These are phyloP conservation scores for Diceros bicornis DNA, from an alignment of 2,797 vertebrate species.

Conservation along the genomic window DNA sequence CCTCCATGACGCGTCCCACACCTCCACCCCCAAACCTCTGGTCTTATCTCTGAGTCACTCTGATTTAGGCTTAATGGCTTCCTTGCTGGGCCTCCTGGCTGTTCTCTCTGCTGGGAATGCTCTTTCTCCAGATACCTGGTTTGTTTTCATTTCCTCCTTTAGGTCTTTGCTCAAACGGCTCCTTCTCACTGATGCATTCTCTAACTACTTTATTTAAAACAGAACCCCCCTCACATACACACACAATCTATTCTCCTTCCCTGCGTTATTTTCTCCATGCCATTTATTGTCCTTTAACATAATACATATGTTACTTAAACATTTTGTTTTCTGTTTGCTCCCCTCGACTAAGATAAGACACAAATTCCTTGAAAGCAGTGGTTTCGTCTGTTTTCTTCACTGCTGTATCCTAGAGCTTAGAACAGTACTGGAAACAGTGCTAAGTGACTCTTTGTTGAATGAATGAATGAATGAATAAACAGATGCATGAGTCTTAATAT, in stretches of 20 bases:
- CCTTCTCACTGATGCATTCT: not conserved
- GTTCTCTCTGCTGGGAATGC: not conserved
- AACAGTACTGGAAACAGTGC: not conserved
- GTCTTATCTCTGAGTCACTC: not conserved
- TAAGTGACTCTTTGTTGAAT: not conserved
- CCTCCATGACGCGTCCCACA: not conserved
- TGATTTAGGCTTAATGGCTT: not conserved
- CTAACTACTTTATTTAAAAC: not conserved
- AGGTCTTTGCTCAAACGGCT: not conserved
- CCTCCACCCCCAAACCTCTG: not conserved
- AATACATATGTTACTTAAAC: not conserved
- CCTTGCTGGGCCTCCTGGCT: not conserved
- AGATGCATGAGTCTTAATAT: not conserved
- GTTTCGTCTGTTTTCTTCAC: not conserved
- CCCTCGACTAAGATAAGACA: not conserved
- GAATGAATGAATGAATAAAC: not conserved
- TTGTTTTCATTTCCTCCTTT: not conserved
- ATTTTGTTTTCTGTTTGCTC: not conserved
- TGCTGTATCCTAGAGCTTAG: not conserved
- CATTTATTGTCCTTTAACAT: not conserved
- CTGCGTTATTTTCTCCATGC: not conserved
- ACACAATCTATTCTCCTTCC: not conserved
- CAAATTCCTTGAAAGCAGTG: not conserved
- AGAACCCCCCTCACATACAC: fast-evolving
- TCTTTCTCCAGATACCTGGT: not conserved